Evolutionary conservation across 2,797 vertebrate genomes (phyloP), one percentile per base, ranked within the genome.

Genomic region (Threskiornis aethiopicus): DNA sequence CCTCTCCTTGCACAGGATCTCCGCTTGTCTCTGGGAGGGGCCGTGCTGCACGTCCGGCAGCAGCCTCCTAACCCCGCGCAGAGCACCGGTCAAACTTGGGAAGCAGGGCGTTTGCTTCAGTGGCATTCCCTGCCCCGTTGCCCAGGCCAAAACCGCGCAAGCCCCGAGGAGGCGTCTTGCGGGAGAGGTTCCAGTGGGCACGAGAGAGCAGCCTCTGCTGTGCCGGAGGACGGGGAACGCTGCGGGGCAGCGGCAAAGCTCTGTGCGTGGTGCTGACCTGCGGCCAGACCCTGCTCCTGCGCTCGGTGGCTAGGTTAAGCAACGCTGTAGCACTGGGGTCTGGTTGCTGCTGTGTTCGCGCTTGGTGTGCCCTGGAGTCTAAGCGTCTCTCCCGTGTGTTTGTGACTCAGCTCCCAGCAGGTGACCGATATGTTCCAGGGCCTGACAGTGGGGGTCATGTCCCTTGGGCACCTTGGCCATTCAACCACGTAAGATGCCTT

Each of bases 331-430:
- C 21, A 28, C 84, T 39, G 80, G 61, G 84, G 13, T 29, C 62
- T 15, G 62, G 51, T 12, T 21, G 85, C 90, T 90, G 83, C 89
- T 46, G 77, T 11, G 59, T 16, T 22, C 2, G 28, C 10, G 70
- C 86, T 87, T 37, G 89, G 46, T 39, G 84, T 37, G 37, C 31
- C 37, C 65, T 21, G 42, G 21, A n/a, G 18, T 59, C 90, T 90
- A 18, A 92, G 82, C 54, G 0, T 35, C 64, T 87, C 42, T 91
- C 78, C 87, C 47, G 55, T 93, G 62, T 91, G 67, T 93, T 86
- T 87, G 89, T 95, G 93, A 76, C 95, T 84, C 95, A 97, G 97
- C 89, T 95, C 96, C 91, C 95, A 95, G 90, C 95, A 93, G 89
- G 93, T 95, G 57, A 85, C 87, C 62, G 91, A 64, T 66, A 81